Conservation (phyloP, 2,888 invertebrate species). For the Coecobrya sp. region DNA sequence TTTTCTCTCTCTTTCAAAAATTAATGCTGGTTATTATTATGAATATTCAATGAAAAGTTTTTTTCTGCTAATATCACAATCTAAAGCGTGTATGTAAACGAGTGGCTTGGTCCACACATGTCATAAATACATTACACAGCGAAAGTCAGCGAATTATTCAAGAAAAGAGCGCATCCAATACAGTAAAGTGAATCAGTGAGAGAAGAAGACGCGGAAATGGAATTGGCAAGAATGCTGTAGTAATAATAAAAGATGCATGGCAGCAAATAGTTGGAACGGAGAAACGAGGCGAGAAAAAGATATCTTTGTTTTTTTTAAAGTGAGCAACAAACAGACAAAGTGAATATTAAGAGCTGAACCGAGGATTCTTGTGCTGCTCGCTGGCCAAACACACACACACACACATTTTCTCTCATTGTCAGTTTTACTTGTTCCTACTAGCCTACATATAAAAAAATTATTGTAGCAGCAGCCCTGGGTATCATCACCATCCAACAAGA, state of each 20-base stretch:
- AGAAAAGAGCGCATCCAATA: not conserved
- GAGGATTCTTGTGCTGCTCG: constrained; percentile 25
- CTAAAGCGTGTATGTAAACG: constrained; percentile 27
- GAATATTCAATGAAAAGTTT: not conserved
- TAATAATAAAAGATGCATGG: constrained; percentile 35
- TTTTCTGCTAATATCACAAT: not conserved
- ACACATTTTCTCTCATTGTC: not conserved
- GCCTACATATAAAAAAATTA: constrained; percentile 10
- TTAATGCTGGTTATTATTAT: constrained; percentile 24
- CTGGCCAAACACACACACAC: constrained; percentile 21
- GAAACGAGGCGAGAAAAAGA: constrained; percentile 22
- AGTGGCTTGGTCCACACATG: not conserved
- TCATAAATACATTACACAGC: constrained; percentile 34
- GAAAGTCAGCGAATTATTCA: constrained; percentile 11
- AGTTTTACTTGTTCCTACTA: constrained; percentile 10
- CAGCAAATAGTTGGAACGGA: constrained; percentile 24
- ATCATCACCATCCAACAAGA: constrained; percentile 6
- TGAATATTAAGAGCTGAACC: not conserved
- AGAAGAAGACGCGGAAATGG: constrained; percentile 22
- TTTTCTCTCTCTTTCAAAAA: not conserved
- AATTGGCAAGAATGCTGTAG: constrained; percentile 37
- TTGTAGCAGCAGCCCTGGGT: not conserved
- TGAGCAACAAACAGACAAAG: not conserved
- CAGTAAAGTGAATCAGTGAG: not conserved
- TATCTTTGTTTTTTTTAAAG: constrained; percentile 11